Conservation (phyloP, 2,797 vertebrate species). For the Staurois parvus region DNA sequence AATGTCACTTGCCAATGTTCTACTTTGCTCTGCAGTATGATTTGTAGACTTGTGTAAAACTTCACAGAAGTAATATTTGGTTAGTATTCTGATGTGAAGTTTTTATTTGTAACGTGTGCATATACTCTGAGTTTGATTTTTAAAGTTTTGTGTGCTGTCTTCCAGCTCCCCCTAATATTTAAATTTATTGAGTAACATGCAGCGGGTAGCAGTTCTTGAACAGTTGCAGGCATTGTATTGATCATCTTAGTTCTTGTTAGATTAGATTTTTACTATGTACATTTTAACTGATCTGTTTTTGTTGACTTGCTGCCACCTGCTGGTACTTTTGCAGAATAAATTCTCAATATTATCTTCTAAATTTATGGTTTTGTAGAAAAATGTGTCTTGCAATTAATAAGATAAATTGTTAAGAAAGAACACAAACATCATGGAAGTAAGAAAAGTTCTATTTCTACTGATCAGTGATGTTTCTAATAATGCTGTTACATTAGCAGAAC, state of each 20-base stretch:
- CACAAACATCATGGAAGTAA: background rate
- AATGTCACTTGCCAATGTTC: too few relatives aligned
- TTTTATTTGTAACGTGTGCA: too few relatives aligned
- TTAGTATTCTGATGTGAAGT: too few relatives aligned
- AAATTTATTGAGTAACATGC: background rate
- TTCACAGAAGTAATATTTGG: too few relatives aligned
- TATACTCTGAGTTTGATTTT: too few relatives aligned
- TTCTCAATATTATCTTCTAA: background rate
- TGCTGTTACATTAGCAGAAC: too few relatives aligned
- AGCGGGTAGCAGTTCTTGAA: background rate
- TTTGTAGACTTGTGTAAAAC: too few relatives aligned
- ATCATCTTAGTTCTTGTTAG: background rate
- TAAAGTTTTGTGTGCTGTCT: too few relatives aligned
- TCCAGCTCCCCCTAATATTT: background rate
- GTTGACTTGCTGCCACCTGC: constrained; percentile 35
- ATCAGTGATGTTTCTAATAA: background rate
- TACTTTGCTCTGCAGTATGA: too few relatives aligned
- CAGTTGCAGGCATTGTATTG: background rate
- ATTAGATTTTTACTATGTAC: background rate
- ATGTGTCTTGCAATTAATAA: background rate
- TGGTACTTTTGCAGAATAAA: background rate
- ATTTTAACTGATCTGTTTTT: background rate
- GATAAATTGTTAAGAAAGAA: too few relatives aligned
- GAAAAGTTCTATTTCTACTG: background rate
- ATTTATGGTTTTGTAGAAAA: too few relatives aligned